Percentiles rank a stretch among this genome's conserved stretches.
Evolutionary conservation across 2,113 vertebrate genomes (phyloP).

Genomic region (Hypomesus transpacificus): DNA sequence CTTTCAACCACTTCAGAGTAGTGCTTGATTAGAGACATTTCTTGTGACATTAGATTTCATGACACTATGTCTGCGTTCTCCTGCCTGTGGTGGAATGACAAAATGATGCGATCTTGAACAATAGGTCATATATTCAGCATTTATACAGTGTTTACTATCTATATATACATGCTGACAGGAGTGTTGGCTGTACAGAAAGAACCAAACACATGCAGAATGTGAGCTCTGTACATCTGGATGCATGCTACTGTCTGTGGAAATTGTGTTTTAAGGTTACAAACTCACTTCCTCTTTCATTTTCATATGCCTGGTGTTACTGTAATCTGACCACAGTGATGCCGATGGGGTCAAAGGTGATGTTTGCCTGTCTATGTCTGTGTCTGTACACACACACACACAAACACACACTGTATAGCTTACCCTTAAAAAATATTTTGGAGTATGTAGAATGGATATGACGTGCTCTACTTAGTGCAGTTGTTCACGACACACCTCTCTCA

Average conservation of each 20-base stretch:
- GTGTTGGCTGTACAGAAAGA: no score
- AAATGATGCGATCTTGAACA: no score
- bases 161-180: no score
- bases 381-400: not conserved
- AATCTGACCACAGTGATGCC: not conserved
- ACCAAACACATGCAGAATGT: not conserved
- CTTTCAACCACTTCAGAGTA: no score
- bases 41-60: no score
- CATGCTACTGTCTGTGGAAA: not conserved
- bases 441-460: no score
- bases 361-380: not conserved
- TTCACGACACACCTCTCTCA: not conserved
- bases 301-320: not conserved
- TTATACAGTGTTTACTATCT: no score
- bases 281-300: conserved; percentile 3
- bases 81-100: no score
- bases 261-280: not conserved
- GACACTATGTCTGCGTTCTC: no score
- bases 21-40: no score
- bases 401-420: not conserved
- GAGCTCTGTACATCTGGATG: not conserved
- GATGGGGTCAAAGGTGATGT: not conserved
- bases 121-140: no score
- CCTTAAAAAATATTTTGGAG: no score
- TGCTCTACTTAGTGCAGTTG: conserved; percentile 3